These are phyloP conservation scores for Raja brachyura DNA, from an alignment of 2,113 vertebrate species.

Conservation along the genomic window DNA sequence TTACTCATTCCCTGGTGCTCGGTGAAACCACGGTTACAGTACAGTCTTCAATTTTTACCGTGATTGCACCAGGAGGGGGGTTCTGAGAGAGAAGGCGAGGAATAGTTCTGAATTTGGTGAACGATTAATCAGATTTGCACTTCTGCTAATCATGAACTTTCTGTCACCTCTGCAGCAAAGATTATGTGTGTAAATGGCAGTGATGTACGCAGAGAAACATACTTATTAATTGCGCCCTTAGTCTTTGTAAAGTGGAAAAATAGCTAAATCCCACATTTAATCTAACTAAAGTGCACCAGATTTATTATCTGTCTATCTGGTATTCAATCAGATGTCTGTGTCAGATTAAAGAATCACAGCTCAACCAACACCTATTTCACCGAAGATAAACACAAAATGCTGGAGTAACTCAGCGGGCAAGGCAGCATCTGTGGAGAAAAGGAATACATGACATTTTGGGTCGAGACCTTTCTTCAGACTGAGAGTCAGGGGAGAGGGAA, in stretches of 20 bases:
- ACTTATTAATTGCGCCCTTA: neutral
- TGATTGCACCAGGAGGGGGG: neutral
- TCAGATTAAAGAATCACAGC: neutral
- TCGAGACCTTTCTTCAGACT: too few relatives aligned
- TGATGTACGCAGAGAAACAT: neutral
- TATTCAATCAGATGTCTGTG: neutral
- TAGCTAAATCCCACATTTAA: neutral
- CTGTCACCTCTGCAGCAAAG: neutral
- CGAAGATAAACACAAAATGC: too few relatives aligned
- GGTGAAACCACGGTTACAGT: neutral
- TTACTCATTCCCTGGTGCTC: neutral
- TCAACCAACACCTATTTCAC: neutral
- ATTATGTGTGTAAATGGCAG: neutral
- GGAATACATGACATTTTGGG: too few relatives aligned
- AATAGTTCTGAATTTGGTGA: neutral
- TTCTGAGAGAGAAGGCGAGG: neutral
- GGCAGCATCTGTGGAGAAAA: too few relatives aligned
- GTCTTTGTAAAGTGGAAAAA: neutral
- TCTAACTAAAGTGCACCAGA: neutral
- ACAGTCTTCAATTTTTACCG: neutral
- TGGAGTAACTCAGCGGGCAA: too few relatives aligned
- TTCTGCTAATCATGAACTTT: neutral
- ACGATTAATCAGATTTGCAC: neutral
- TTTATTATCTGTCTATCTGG: neutral
- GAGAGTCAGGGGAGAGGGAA: too few relatives aligned